Evolutionary conservation across 1,140 invertebrate genomes (phyloP), one percentile per base, ranked within the genome.

Genomic region (Geopemphigus sp.): DNA sequence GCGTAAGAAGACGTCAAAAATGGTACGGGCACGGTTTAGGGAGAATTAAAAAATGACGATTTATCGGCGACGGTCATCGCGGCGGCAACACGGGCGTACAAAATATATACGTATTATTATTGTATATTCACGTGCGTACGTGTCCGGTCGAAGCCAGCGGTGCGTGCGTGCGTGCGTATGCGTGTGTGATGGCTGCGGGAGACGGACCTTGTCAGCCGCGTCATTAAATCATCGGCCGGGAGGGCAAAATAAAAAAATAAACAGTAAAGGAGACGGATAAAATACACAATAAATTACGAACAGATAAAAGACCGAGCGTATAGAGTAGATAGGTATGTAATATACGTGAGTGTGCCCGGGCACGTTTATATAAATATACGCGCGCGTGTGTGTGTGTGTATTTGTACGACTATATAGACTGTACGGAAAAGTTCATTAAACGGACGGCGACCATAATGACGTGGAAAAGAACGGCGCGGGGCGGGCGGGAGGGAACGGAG

Each of bases 281-380:
- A 72, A 54, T 72, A 72, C 19, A 72, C 68, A n/a, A 72, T 72
- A 72, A 72, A 72, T 72, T 72, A 72, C 68, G 47, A 24, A 54
- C 68, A 29, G 68, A 72, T 70, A 70, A 70, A 70, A 70, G 66
- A 70, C 45, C 47, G 45, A 22, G 39, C 45, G 45, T 47, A 39
- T n/a, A n/a, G 32, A 39, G 8, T 4, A 39, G 8, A 39, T 39
- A 39, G 8, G 8, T 39, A 39, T 39, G n/a, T n/a, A n/a, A n/a
- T n/a, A n/a, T n/a, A n/a, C n/a, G n/a, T n/a, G n/a, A n/a, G n/a
- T n/a, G n/a, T n/a, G n/a, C n/a, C n/a, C n/a, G n/a, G n/a, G n/a
- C n/a, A n/a, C n/a, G n/a, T n/a, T n/a, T n/a, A n/a, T n/a, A n/a
- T n/a, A n/a, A n/a, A n/a, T n/a, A n/a, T n/a, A n/a, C n/a, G n/a